Evolutionary conservation across 2,888 invertebrate species (phyloP).

Genomic region (Ferrisia virgata): DNA sequence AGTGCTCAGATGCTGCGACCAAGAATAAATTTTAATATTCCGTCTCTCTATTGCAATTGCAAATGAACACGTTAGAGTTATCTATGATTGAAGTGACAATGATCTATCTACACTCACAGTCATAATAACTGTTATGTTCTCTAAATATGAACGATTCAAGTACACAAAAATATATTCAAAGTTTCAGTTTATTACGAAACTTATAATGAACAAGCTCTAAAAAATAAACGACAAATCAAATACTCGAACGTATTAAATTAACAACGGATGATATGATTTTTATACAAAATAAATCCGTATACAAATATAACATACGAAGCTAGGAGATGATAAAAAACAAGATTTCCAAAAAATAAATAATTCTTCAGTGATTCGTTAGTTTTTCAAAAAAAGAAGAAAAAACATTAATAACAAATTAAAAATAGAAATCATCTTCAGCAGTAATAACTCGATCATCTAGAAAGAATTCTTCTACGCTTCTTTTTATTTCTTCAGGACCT

Average conservation of each 20-base stretch:
- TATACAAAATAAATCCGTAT: not conserved
- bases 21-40: no score
- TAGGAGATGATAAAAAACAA: not conserved
- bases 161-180: no score
- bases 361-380: no score
- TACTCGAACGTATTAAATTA: not conserved
- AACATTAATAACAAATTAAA: slow-evolving; percentile 16
- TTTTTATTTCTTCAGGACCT: slow-evolving; percentile 44
- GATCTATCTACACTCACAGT: no score
- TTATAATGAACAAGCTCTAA: not conserved
- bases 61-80: no score
- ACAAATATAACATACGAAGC: not conserved
- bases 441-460: slow-evolving; percentile 45
- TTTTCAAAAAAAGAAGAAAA: not conserved
- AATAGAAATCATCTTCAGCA: slow-evolving; percentile 45
- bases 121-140: no score
- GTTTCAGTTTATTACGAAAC: no score
- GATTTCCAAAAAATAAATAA: not conserved
- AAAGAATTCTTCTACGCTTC: slow-evolving; percentile 47
- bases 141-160: no score
- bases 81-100: no score
- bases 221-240: not conserved
- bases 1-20: no score
- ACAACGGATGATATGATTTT: not conserved
- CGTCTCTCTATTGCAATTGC: no score